Percentiles rank a stretch among this genome's conserved stretches.
Evolutionary conservation across 2,797 vertebrate species (phyloP).

Genomic region (Anguilla obscura): DNA sequence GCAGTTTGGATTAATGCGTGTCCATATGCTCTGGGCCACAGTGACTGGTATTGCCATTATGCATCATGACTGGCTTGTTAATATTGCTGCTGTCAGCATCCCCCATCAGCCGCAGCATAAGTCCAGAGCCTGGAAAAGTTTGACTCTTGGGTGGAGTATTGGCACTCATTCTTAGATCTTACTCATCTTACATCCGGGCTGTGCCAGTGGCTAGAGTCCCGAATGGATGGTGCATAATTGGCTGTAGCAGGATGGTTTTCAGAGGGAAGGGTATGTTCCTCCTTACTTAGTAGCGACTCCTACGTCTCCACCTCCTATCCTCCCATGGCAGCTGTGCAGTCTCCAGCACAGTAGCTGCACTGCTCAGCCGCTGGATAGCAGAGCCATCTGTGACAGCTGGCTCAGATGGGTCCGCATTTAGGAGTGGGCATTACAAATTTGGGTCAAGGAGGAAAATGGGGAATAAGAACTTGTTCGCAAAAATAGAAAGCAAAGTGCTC

Average conservation of each 20-base stretch:
- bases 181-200: neutral
- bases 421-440: neutral
- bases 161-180: neutral
- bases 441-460: neutral
- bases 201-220: neutral
- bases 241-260: neutral
- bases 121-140: neutral
- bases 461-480: neutral
- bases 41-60: neutral
- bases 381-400: neutral
- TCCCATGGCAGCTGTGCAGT: neutral
- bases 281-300: neutral
- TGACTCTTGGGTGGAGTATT: neutral
- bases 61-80: neutral
- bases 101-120: neutral
- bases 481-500: neutral
- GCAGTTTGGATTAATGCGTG: neutral
- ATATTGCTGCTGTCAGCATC: neutral
- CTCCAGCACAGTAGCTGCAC: neutral
- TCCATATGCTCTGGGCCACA: neutral
- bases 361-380: neutral
- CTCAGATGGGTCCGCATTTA: neutral
- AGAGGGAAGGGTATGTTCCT: neutral
- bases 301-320: neutral
- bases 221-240: neutral